Conservation (phyloP, 2,797 vertebrate species). For the Merluccius polli region DNA sequence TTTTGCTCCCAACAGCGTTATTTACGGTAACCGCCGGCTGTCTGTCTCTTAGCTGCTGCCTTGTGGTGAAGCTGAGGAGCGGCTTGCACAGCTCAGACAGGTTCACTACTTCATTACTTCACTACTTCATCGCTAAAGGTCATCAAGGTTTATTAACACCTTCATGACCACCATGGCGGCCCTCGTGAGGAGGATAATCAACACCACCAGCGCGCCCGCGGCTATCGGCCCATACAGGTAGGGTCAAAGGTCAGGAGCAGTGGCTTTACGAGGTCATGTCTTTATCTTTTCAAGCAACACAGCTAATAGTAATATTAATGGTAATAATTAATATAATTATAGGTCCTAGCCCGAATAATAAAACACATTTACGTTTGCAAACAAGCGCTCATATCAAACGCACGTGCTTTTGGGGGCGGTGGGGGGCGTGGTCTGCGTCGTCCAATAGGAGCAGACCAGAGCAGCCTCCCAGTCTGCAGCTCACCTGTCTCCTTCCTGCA, state of each 20-base stretch:
- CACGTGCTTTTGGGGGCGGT: not conserved
- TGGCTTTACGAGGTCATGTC: not conserved
- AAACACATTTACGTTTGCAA: not conserved
- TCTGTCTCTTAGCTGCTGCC: not conserved
- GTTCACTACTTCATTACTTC: too few relatives aligned
- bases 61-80: too few relatives aligned
- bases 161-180: slow-evolving; percentile 82
- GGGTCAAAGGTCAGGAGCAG: slow-evolving; percentile 11
- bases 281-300: not conserved
- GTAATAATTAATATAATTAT: too few relatives aligned
- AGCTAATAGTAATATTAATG: not conserved
- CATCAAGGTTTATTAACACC: too few relatives aligned
- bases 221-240: slow-evolving; percentile 92
- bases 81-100: too few relatives aligned
- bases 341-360: not conserved
- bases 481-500: not conserved
- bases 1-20: not conserved
- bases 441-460: slow-evolving; percentile 12
- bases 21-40: slow-evolving; percentile 37
- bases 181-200: slow-evolving; percentile 81
- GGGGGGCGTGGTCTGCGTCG: not conserved
- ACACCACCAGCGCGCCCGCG: slow-evolving; percentile 74
- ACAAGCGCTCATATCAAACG: not conserved
- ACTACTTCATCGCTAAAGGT: too few relatives aligned
- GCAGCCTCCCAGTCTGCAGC: not conserved